phyloP scores from a whole-genome alignment of 2,797 vertebrate genomes.

The Myoxocephalus aenaeus region DNA sequence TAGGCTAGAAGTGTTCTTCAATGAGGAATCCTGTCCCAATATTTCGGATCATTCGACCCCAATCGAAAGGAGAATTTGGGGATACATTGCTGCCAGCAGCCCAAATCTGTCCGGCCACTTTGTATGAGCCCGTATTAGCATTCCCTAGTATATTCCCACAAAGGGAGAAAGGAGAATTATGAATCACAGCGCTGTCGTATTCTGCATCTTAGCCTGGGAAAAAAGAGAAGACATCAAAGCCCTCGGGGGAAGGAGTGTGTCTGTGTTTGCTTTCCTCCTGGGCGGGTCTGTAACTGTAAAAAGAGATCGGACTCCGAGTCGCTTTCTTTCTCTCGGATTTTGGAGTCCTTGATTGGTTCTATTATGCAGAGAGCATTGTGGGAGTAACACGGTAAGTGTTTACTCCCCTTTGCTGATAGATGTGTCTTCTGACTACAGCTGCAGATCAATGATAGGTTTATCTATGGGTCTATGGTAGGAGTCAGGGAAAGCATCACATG shows the following conservation, averaged over 20 bases:
- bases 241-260: conserved; percentile 15
- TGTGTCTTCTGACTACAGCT: conserved; percentile 6
- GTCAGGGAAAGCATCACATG: neutral
- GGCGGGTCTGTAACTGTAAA: conserved; percentile 26
- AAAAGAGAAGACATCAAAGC: conserved; percentile 50
- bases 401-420: conserved; percentile 1
- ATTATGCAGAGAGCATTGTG: neutral
- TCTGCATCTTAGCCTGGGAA: conserved; percentile 32
- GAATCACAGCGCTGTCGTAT: conserved; percentile 44
- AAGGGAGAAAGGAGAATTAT: conserved; percentile 53
- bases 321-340: conserved; percentile 38
- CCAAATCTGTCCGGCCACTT: conserved; percentile 47
- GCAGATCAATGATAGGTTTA: conserved; percentile 11
- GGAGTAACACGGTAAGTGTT: neutral
- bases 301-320: conserved; percentile 9
- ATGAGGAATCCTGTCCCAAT: neutral
- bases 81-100: conserved; percentile 31
- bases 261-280: conserved; percentile 37
- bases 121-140: conserved; percentile 49
- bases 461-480: neutral
- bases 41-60: neutral
- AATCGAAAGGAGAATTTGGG: neutral
- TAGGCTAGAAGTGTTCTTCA: neutral
- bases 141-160: conserved; percentile 20
- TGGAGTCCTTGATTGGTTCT: neutral